These are phyloP conservation scores for Rhynchopsitta pachyrhyncha DNA, from an alignment of 2,113 vertebrate genomes.

Conservation along the genomic window DNA sequence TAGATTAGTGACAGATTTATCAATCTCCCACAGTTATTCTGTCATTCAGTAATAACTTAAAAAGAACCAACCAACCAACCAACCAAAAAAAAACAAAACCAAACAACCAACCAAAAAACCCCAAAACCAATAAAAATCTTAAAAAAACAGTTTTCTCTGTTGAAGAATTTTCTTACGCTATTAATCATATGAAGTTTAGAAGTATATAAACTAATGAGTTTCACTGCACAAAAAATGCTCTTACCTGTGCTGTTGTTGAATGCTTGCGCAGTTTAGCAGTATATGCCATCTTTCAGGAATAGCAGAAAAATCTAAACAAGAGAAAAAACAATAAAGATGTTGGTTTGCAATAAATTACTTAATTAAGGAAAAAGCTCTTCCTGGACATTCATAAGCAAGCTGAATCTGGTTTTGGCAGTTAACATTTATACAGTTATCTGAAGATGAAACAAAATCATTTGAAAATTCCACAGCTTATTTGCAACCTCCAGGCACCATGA, in stretches of 20 bases:
- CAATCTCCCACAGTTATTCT: not conserved
- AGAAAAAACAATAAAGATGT: not conserved
- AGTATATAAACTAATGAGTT: not conserved
- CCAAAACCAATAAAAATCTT: not conserved
- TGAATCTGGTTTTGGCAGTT: not conserved
- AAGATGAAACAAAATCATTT: not conserved
- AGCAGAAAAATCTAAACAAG: not conserved
- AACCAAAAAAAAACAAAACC: not conserved
- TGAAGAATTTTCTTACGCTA: not conserved
- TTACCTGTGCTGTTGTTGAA: not conserved
- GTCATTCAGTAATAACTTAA: not conserved
- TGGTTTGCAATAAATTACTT: not conserved
- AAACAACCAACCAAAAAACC: not conserved
- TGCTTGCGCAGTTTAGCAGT: not conserved
- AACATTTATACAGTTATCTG: not conserved
- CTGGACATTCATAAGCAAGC: not conserved
- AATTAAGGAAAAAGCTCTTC: not conserved
- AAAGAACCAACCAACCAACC: not conserved
- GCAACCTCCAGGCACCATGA: not conserved
- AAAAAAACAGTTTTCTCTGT: not conserved
- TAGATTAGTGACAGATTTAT: not conserved
- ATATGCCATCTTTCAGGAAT: not conserved
- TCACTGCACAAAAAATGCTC: fast-evolving
- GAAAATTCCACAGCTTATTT: not conserved
- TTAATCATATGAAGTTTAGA: not conserved